Evolutionary conservation across 2,113 vertebrate species (phyloP), one percentile per base, ranked within the genome.

Genomic region (Eptesicus fuscus): DNA sequence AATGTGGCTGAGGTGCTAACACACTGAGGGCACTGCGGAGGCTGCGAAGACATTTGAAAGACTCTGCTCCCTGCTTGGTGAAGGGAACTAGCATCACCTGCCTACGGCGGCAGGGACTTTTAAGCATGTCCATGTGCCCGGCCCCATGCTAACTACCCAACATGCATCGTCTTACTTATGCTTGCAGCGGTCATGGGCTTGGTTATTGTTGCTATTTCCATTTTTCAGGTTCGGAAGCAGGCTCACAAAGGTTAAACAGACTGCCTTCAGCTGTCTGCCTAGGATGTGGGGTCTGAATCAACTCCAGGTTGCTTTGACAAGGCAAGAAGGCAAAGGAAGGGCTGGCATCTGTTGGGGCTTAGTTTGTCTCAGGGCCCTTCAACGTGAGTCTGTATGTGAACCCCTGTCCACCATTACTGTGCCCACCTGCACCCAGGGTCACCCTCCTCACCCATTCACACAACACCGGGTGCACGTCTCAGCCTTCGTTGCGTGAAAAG

Each of bases 141-240:
- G 16, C 20, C 25, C 49, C 18, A 4, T 59, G 65, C 32, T 23
- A 74, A 65, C 22, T 23, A 47, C 40, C 35, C 88, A 42, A n/a
- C 12, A 49, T 28, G 7, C 9, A 78, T 51, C 42, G 30, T 90
- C 22, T 67, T 83, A 51, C 35, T 79, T 69, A n/a, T 78, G 73
- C 70, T 63, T 59, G 35, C 17, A 40, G 14, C 14, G 47, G 65
- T 37, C 42, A 28, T 47, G n/a, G 63, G 40, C 10, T 5, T 83
- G 35, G 42, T 10, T 53, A 37, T 53, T 73, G 53, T 35, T 37
- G 47, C 42, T 10, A 16, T 74, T 77, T 86, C 56, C n/a, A 22
- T 37, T 82, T 82, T 95, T 63, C 53, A 82, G 47, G 40, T 88
- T 32, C 91, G 53, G 40, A 88, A 94, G 69, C n/a, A 90, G 65